phyloP scores from a whole-genome alignment of 2,888 invertebrate species.

The Nasonovia ribisnigri region DNA sequence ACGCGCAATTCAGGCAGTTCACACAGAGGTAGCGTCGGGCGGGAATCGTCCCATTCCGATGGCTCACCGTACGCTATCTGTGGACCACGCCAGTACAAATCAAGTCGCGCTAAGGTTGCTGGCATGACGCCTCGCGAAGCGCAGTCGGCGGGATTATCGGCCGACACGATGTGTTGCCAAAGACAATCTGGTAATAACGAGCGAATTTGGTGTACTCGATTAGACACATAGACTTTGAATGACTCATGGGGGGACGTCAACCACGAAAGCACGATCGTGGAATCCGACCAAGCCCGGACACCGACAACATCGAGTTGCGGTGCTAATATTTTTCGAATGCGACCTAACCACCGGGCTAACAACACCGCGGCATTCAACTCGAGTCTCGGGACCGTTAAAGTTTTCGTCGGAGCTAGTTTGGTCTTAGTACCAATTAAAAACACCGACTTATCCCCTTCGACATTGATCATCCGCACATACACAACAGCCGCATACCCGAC shows the following conservation, averaged over 20 bases:
- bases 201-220: background rate
- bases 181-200: background rate
- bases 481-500: background rate
- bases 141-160: background rate
- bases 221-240: background rate
- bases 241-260: background rate
- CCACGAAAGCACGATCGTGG: background rate
- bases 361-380: too few species aligned
- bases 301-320: background rate
- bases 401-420: too few species aligned
- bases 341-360: too few species aligned
- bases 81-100: too few species aligned
- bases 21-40: too few species aligned
- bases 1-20: background rate
- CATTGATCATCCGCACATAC: background rate
- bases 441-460: background rate
- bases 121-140: background rate
- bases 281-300: background rate
- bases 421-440: too few species aligned
- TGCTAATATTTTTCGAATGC: background rate
- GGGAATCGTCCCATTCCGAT: background rate
- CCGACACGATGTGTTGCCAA: background rate
- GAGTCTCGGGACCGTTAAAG: too few species aligned
- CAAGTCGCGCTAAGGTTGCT: background rate
- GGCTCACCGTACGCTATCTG: background rate